Evolutionary conservation across 1,140 invertebrate species (phyloP), one percentile per base, ranked within the genome.

Genomic region (Akabosia matsudoensis): DNA sequence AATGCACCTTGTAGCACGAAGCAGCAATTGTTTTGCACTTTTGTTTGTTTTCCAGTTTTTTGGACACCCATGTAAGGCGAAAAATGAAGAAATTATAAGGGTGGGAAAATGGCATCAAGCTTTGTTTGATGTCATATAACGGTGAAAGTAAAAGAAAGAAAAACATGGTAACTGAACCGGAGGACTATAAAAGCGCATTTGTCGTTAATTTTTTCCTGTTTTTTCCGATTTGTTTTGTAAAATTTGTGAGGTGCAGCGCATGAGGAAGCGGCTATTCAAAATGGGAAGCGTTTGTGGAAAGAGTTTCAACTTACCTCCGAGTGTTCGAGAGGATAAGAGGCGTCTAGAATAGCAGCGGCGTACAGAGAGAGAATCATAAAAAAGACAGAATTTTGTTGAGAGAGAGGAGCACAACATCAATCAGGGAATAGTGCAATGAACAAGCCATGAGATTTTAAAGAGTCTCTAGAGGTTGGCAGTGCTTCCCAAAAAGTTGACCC

Each of bases 351-450:
- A 79, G 79, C 79, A 78, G 78, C 80, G 78, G 78, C 80, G 80
- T 79, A 81, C 78, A 81, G 80, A 81, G 78, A 81, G 76, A 81
- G 74, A 79, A 75, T 76, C 76, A 79, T 76, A 81, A 81, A 81
- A 79, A 78, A 79, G 76, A 81, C 70, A 81, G 76, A 80, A 78
- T 67, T 75, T 34, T 61, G 56, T 75, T 67, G 18, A 76, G 74
- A 80, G 37, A 45, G 79, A 78, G 76, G 79, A 80, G 77, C 76
- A 78, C 76, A 80, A 80, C 79, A 78, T 80, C 77, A 80, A 80
- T 67, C 64, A 78, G 75, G 76, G 76, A 71, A 76, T 71, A 78
- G 76, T 80, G 76, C 79, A 76, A 74, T 76, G 75, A 75, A 76
- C 33, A 80, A 80, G 77, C 75, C 77, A 72, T 72, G 37, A 72